These are phyloP conservation scores for Tribolium castaneum DNA, from an alignment of 1,140 invertebrate genomes.

Conservation along the genomic window DNA sequence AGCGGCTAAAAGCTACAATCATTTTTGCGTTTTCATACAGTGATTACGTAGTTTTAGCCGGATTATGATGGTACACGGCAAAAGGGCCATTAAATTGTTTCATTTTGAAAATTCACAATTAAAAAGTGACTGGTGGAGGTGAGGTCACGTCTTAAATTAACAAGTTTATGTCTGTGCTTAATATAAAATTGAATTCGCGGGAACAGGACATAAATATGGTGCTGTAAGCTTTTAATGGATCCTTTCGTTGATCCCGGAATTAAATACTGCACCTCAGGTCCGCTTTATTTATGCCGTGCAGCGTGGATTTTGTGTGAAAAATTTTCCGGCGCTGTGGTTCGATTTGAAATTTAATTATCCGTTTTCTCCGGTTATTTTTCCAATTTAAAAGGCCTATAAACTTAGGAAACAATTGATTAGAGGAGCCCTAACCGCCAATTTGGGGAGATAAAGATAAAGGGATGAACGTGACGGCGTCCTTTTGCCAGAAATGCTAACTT, in stretches of 20 bases:
- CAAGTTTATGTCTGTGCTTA: neutral
- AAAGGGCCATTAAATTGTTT: neutral
- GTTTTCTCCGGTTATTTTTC: slow-evolving; percentile 18
- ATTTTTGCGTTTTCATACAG: neutral
- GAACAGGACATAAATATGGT: neutral
- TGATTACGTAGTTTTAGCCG: neutral
- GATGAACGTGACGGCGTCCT: slow-evolving; percentile 32
- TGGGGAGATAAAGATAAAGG: slow-evolving; percentile 35
- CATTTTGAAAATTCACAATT: neutral
- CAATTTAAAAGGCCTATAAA: slow-evolving; percentile 26
- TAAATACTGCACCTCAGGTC: neutral
- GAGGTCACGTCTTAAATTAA: neutral
- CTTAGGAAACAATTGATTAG: slow-evolving; percentile 28
- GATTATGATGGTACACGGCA: neutral
- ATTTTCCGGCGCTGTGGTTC: neutral
- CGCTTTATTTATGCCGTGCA: neutral
- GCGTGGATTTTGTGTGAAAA: neutral
- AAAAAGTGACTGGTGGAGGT: neutral
- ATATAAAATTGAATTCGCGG: neutral
- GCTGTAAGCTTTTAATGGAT: neutral
- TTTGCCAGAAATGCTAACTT: slow-evolving; percentile 25
- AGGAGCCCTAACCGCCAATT: slow-evolving; percentile 25
- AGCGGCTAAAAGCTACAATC: neutral
- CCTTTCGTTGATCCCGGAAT: neutral
- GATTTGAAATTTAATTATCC: slow-evolving; percentile 8